Base-by-base conservation (phyloP, 2,797 vertebrate genomes). In the Sebastes wilsoni region DNA sequence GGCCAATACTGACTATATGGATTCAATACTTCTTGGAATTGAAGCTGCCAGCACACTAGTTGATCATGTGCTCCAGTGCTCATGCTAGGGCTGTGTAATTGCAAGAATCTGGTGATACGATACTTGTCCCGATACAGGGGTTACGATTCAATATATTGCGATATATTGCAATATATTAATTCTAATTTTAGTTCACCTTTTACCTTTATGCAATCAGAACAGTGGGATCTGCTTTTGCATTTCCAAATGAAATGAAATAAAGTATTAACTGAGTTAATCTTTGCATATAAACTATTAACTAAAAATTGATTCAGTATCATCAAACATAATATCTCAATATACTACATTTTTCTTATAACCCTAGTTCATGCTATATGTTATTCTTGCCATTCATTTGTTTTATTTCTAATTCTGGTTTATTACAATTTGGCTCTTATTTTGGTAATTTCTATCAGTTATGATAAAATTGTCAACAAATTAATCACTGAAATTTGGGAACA, bases 71-170 rank as follows among this genome's bases (percentile, higher is more conserved):
- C n/a, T n/a, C 10, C 46, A 49, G 46, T 9, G 46, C 18, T 52
- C 49, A 52, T 2, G 49, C 49, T n/a, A 18, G 16, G 42, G 6
- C 42, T 46, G 38, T 16, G 38, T 42, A 1, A 0, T 16, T 0
- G 1, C 38, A 42, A 46, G 6, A 46, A 46, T 46, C 6, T 46
- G 14, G 16, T 18, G 42, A 1, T 46, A 46, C 16, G 16, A 46
- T 46, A 46, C 42, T 3, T 46, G 16, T 46, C 42, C 0, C 0
- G 14, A 46, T 42, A 16, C 38, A 16, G 38, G 16, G 42, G 42
- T 18, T 46, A 46, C 16, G 42, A 46, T 18, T 46, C 42, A 46
- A 46, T 46, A 4, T 46, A 46, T 46, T 18, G 42, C 16, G 42
- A 2, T 46, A 18, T 46, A 42, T 42, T 42, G 38, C 14, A n/a